Evolutionary conservation across 1,140 invertebrate species (phyloP).

Genomic region (Apis dorsata): DNA sequence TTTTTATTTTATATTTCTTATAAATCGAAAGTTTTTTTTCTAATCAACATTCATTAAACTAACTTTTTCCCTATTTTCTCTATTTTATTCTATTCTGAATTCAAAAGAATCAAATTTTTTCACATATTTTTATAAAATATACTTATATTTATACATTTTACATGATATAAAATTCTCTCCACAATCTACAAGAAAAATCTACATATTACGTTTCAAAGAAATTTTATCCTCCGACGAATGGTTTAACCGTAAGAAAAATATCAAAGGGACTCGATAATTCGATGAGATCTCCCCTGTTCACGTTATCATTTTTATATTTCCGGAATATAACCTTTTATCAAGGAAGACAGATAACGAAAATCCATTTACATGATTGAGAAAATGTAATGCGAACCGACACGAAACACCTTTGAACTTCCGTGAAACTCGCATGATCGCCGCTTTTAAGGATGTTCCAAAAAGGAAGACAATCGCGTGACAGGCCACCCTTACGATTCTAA

Average conservation of each 20-base stretch:
- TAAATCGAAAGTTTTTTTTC: neutral
- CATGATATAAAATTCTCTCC: too few species aligned
- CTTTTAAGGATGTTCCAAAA: slow-evolving; percentile 52
- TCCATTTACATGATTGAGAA: slow-evolving; percentile 34
- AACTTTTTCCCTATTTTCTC: too few species aligned
- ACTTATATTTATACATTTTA: too few species aligned
- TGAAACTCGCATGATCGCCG: slow-evolving; percentile 56
- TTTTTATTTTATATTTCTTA: neutral
- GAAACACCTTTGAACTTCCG: slow-evolving; percentile 23
- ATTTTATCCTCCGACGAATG: neutral
- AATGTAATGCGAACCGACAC: neutral
- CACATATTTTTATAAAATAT: too few species aligned
- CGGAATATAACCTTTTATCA: neutral
- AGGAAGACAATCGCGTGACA: slow-evolving; percentile 63
- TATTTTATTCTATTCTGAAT: too few species aligned
- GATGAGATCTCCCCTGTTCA: neutral
- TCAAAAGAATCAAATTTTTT: too few species aligned
- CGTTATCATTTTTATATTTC: too few species aligned
- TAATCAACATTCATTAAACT: neutral
- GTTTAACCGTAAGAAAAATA: neutral
- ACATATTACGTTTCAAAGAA: neutral
- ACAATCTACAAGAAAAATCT: too few species aligned
- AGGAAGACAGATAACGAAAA: slow-evolving; percentile 24
- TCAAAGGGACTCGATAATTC: neutral
- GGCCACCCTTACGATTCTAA: slow-evolving; percentile 44